Percentiles rank a stretch among this genome's conserved stretches.
Conservation (phyloP, 2,888 invertebrate genomes). For the Dendrolimus houi region DNA sequence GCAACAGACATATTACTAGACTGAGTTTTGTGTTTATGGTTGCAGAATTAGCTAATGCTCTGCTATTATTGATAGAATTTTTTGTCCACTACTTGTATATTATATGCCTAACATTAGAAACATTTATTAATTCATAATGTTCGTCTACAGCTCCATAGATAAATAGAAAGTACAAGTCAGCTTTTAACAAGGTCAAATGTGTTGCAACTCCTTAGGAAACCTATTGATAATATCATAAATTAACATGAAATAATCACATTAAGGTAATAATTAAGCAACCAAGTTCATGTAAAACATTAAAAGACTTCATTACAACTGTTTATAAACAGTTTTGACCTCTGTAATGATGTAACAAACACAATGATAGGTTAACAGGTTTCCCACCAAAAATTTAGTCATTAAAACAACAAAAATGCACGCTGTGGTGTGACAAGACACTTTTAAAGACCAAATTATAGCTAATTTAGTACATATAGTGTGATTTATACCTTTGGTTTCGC, state of each 20-base stretch:
- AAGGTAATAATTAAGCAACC: not conserved
- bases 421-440: not conserved
- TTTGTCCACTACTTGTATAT: no score
- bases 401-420: not conserved
- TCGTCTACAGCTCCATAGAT: slow-evolving; percentile 14
- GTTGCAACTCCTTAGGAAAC: slow-evolving; percentile 30
- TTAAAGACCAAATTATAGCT: not conserved
- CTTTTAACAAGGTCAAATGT: slow-evolving; percentile 39
- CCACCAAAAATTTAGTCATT: slow-evolving; percentile 51
- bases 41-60: no score
- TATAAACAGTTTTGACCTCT: slow-evolving; percentile 71
- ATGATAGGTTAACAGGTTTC: slow-evolving; percentile 65
- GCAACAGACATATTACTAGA: no score
- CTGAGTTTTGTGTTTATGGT: no score
- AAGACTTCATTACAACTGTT: slow-evolving; percentile 50
- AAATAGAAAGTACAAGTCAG: slow-evolving; percentile 44
- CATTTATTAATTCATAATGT: no score
- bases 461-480: slow-evolving; percentile 17
- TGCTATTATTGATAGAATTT: no score
- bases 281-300: slow-evolving; percentile 11
- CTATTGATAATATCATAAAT: slow-evolving; percentile 10
- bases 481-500: slow-evolving; percentile 57
- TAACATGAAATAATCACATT: slow-evolving; percentile 4
- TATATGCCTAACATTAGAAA: no score
- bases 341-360: slow-evolving; percentile 57